phyloP scores from a whole-genome alignment of 2,888 invertebrate species.

The Apotomis betuletana region DNA sequence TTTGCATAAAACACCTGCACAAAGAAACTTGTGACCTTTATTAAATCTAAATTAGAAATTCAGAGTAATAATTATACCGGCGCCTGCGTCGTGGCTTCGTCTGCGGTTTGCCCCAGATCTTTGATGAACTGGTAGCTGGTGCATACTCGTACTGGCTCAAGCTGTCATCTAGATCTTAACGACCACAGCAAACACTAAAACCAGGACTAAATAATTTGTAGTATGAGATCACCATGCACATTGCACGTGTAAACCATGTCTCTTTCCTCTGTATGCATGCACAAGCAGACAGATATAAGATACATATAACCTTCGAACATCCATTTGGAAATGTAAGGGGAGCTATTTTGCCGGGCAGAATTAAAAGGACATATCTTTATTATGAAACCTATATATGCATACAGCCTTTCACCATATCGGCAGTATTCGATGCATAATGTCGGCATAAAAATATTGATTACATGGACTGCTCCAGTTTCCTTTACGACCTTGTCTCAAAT shows the following conservation, averaged over 20 bases:
- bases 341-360: constrained; percentile 1
- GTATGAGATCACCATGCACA: constrained; percentile 3
- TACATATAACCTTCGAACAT: constrained; percentile 20
- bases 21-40: neutral
- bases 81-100: constrained; percentile 51
- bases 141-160: neutral
- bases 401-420: too few species aligned
- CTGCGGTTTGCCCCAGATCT: constrained; percentile 52
- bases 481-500: constrained; percentile 23
- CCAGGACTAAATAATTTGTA: neutral
- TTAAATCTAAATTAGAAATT: constrained; percentile 27
- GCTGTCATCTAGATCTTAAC: neutral
- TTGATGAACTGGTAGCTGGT: constrained; percentile 41
- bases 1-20: neutral
- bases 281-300: constrained; percentile 1
- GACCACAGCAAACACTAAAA: neutral
- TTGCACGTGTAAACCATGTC: constrained; percentile 12
- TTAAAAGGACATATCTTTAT: too few species aligned
- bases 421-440: constrained; percentile 10
- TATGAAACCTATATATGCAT: too few species aligned
- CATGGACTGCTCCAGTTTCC: constrained; percentile 34
- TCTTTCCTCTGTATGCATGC: neutral
- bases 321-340: constrained; percentile 28
- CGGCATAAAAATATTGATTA: constrained; percentile 31
- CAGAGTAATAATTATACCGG: constrained; percentile 46